Evolutionary conservation across 2,113 vertebrate species (phyloP).

Genomic region (Athene noctua): DNA sequence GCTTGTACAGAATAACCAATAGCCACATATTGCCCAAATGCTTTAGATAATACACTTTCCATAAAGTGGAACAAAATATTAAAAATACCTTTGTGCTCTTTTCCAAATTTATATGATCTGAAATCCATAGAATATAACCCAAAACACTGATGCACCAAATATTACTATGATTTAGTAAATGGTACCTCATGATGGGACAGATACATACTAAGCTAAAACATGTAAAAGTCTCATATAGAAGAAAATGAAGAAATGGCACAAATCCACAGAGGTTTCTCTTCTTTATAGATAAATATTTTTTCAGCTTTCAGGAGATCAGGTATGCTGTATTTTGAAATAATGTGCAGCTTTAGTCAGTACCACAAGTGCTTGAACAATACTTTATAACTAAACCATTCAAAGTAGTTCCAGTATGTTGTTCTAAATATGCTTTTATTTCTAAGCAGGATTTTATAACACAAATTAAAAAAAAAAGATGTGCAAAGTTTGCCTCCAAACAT

Average conservation of each 20-base stretch:
- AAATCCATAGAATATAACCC: background rate
- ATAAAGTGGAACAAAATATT: background rate
- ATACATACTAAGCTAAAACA: background rate
- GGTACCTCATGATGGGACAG: background rate
- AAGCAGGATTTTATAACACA: background rate
- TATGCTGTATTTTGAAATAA: background rate
- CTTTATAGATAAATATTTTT: background rate
- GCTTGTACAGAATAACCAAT: background rate
- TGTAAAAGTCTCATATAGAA: background rate
- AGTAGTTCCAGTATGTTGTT: background rate
- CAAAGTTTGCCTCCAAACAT: background rate
- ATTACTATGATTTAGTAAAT: background rate
- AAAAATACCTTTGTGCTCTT: rapidly evolving
- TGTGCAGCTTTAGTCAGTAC: background rate
- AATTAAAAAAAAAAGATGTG: background rate
- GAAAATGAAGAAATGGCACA: background rate
- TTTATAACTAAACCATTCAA: background rate
- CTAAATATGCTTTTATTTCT: background rate
- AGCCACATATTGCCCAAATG: background rate
- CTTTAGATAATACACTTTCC: background rate
- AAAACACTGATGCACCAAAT: background rate
- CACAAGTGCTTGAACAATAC: background rate
- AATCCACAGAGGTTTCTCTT: background rate
- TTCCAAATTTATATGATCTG: background rate
- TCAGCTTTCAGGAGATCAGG: background rate